Percentiles rank a stretch among this genome's conserved stretches.
These are phyloP conservation scores for Uria aalge DNA, from an alignment of 2,113 vertebrate species.

Conservation along the genomic window DNA sequence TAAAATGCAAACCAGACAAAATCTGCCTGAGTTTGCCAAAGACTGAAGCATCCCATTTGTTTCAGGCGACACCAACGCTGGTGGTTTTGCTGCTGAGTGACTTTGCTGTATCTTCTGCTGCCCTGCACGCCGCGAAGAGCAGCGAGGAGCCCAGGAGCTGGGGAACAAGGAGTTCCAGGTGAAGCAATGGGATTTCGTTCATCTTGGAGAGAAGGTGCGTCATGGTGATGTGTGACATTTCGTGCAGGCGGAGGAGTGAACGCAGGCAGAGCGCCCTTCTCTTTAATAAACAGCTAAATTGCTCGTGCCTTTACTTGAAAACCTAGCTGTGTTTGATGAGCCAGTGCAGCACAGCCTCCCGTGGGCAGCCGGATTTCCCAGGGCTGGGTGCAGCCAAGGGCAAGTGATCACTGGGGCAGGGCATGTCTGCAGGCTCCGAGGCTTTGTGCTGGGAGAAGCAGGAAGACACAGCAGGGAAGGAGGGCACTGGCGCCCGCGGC, in stretches of 20 bases:
- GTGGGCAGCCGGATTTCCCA: neutral
- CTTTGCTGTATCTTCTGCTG: neutral
- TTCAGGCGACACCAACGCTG: neutral
- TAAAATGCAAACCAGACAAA: neutral
- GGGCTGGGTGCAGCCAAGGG: neutral
- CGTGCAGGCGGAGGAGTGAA: neutral
- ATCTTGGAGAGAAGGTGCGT: neutral
- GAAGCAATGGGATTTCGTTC: neutral
- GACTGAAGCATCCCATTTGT: neutral
- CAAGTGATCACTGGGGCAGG: neutral
- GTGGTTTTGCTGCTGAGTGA: neutral
- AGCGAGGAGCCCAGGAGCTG: neutral
- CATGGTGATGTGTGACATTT: neutral
- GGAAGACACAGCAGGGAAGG: neutral
- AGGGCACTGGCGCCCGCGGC: accelerated
- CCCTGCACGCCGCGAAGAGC: neutral
- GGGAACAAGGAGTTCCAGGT: neutral
- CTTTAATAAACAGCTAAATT: neutral
- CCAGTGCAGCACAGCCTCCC: neutral
- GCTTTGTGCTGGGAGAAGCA: neutral
- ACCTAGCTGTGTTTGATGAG: neutral
- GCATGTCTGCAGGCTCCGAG: neutral
- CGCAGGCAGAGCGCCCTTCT: neutral
- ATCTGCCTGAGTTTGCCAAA: neutral
- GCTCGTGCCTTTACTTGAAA: constrained; percentile 40